These are phyloP conservation scores for Phataginus tricuspis DNA, from an alignment of 2,797 vertebrate species.

Conservation along the genomic window DNA sequence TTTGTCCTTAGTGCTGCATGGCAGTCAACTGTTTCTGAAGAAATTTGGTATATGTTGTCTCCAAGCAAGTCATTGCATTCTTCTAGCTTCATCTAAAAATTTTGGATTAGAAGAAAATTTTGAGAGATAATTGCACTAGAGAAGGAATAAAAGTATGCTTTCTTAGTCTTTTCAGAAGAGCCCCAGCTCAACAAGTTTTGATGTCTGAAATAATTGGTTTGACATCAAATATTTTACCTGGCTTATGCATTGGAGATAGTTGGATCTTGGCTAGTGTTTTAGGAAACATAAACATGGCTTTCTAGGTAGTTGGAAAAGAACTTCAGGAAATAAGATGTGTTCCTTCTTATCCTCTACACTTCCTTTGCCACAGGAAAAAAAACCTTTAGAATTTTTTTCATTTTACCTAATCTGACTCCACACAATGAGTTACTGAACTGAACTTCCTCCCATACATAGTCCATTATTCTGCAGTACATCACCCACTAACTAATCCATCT, in stretches of 20 bases:
- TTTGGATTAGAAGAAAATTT: not conserved
- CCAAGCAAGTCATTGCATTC: not conserved
- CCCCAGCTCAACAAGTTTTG: not conserved
- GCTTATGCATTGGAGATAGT: not conserved
- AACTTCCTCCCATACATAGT: not conserved
- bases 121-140: not conserved
- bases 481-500: not conserved
- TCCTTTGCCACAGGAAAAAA: not conserved
- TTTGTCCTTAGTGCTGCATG: not conserved
- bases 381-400: not conserved
- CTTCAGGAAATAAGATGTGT: not conserved
- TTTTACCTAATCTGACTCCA: not conserved
- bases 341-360: not conserved
- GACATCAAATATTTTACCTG: not conserved
- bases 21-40: not conserved
- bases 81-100: not conserved
- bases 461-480: not conserved
- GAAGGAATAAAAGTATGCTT: not conserved
- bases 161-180: not conserved
- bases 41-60: not conserved
- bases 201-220: not conserved
- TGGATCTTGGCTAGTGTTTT: not conserved
- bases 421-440: not conserved
- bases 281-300: not conserved
- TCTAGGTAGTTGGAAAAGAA: constrained; percentile 2